Percentiles rank a stretch among this genome's conserved stretches.
These are phyloP conservation scores for Apotomis turbidana DNA, from an alignment of 2,888 invertebrate species.

Conservation along the genomic window DNA sequence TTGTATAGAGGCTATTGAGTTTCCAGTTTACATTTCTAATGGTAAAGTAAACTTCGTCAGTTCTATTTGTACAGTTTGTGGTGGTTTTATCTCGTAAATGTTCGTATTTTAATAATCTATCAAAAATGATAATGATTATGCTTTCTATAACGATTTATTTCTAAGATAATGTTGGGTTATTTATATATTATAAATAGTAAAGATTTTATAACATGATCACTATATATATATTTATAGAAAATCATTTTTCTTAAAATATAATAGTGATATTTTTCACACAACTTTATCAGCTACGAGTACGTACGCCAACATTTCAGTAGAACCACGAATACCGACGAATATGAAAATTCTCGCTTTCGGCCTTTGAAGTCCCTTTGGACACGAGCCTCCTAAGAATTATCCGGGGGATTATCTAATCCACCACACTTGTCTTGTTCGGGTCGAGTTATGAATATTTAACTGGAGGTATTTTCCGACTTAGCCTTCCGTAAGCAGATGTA, in stretches of 20 bases:
- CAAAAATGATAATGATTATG: no score
- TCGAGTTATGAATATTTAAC: constrained; percentile 30
- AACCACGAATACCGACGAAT: background rate
- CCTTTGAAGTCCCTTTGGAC: background rate
- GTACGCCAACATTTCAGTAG: background rate
- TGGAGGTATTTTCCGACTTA: constrained; percentile 21
- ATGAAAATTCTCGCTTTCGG: background rate
- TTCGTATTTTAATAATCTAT: no score
- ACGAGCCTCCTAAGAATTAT: constrained; percentile 22
- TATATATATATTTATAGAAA: no score
- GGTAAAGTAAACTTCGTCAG: no score
- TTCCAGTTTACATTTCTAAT: background rate
- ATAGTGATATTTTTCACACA: background rate
- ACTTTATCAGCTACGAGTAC: background rate
- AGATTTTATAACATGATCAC: no score
- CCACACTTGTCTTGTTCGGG: constrained; percentile 25
- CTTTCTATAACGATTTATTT: no score
- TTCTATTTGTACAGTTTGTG: no score
- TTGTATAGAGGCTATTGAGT: background rate
- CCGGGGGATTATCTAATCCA: constrained; percentile 29
- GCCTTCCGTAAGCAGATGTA: constrained; percentile 6
- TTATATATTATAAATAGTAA: no score
- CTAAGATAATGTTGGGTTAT: no score
- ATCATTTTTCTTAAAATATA: no score
- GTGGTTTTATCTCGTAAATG: no score